Percentiles rank a stretch among this genome's conserved stretches.
phyloP scores from a whole-genome alignment of 2,888 invertebrate species.

The Salpingus planirostris region DNA sequence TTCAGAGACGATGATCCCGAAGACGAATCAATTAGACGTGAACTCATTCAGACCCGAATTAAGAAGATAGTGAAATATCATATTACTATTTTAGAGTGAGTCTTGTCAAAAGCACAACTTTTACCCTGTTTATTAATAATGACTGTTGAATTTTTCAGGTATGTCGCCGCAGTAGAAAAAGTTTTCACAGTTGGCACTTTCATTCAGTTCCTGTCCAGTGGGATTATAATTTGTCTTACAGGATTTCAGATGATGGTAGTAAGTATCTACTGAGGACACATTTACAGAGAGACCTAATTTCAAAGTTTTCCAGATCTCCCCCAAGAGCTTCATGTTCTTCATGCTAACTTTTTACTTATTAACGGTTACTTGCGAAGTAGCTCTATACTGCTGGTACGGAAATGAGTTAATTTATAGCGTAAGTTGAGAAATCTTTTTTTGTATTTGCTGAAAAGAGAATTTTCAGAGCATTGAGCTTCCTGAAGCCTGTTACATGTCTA shows the following conservation, averaged over 20 bases:
- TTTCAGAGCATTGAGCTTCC: slow-evolving; percentile 39
- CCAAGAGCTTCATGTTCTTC: slow-evolving; percentile 7
- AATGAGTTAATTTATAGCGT: slow-evolving; percentile 13
- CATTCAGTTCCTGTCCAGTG: slow-evolving; percentile 7
- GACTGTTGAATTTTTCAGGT: slow-evolving; percentile 4
- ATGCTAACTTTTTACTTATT: slow-evolving; percentile 9
- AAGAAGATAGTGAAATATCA: too few relatives aligned
- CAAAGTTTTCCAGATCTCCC: slow-evolving; percentile 5
- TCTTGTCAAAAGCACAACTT: too few relatives aligned
- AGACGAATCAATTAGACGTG: too few relatives aligned
- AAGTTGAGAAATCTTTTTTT: background rate
- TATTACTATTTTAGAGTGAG: too few relatives aligned
- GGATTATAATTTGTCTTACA: slow-evolving; percentile 8
- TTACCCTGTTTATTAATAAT: too few relatives aligned
- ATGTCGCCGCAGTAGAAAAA: slow-evolving; percentile 4
- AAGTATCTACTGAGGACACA: background rate
- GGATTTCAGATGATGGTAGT: slow-evolving; percentile 11
- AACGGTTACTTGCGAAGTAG: slow-evolving; percentile 12
- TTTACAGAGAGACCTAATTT: background rate
- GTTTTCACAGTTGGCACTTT: slow-evolving; percentile 6
- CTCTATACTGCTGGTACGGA: slow-evolving; percentile 14
- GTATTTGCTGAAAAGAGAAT: background rate
- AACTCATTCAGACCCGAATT: too few relatives aligned
- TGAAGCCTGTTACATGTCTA: slow-evolving; percentile 38
- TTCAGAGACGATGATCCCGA: too few relatives aligned